phyloP scores from a whole-genome alignment of 1,140 invertebrate genomes.

The Drosophila ambigua region DNA sequence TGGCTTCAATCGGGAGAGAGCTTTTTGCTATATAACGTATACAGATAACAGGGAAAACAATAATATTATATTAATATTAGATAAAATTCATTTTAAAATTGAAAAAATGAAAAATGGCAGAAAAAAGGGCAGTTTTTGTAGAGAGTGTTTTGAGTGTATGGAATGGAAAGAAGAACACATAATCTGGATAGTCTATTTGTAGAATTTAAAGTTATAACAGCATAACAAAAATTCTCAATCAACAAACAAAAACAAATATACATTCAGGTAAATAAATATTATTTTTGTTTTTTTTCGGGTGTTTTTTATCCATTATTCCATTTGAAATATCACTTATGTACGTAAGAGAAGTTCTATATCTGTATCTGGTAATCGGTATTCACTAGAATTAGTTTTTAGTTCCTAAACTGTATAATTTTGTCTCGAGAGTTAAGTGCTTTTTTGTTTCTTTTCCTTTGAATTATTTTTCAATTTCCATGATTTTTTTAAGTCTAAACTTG shows the following conservation, averaged over 20 bases:
- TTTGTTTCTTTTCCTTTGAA: conserved; percentile 40
- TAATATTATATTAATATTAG: conserved; percentile 8
- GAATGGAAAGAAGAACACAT: conserved; percentile 47
- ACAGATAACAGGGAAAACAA: conserved; percentile 38
- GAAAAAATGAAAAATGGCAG: conserved; percentile 60
- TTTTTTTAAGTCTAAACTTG: conserved; percentile 57
- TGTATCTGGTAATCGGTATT: conserved; percentile 55
- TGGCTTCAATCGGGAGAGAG: conserved; percentile 72
- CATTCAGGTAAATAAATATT: conserved; percentile 32
- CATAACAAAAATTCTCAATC: conserved; percentile 35
- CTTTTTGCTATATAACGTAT: conserved; percentile 45
- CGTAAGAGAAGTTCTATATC: conserved; percentile 67
- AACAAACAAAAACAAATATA: conserved; percentile 69
- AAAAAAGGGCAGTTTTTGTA: conserved; percentile 65
- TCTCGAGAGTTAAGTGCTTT: conserved; percentile 33
- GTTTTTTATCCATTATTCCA: conserved; percentile 48
- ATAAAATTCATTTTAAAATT: conserved; percentile 35
- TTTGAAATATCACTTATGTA: conserved; percentile 79
- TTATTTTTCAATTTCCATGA: conserved; percentile 17
- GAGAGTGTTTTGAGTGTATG: conserved; percentile 11
- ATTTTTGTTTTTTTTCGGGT: conserved; percentile 9
- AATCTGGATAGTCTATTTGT: conserved; percentile 1
- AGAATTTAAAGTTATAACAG: conserved; percentile 15
- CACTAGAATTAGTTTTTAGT: conserved; percentile 65
- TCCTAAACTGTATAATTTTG: conserved; percentile 77